Base-by-base conservation (phyloP, 2,797 vertebrate genomes). In the Urocyon cinereoargenteus region DNA sequence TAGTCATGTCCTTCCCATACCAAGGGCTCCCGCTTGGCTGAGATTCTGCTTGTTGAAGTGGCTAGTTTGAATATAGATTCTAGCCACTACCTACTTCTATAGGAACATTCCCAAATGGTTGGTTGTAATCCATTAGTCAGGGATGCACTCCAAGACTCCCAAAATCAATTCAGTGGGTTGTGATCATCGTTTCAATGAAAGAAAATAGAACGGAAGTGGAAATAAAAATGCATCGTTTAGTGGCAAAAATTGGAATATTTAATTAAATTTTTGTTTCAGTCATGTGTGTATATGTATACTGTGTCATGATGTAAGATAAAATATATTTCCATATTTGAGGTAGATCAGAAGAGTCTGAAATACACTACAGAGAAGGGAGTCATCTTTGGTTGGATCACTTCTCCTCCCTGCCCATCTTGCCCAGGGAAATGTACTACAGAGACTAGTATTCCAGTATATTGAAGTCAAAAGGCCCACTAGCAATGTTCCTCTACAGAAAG, bases 281-380 rank as follows among this genome's bases (percentile, higher is more conserved):
- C 89, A 89, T 93, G 83, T 59, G 51, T 45, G 66, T 11, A n/a
- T 12, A 55, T 86, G 34, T 57, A 6, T 55, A 82, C 59, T 86
- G 34, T 92, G 10, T 78, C 21, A 91, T 55, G 14, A 92, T 59
- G 19, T 55, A 93, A 96, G 95, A 90, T 68, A 91, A 92, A 92
- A 85, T 59, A 14, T 51, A 91, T n/a, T 93, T 94, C 53, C 92
- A 83, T 94, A 15, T 91, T n/a, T 95, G 26, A 18, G 7, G 40
- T 94, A 31, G 9, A 92, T 75, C 51, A 88, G 70, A 86, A 85
- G 91, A 83, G 31, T 72, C n/a, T 90, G 64, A 90, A 96, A 93
- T 73, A 93, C 1, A 81, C 13, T 90, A 61, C 0, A 73, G 57
- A 95, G 40, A 93, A 94, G 34, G 18, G 14, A 86, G 26, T 73